A percentile compares a stretch with the other conserved stretches of the same genome.
phyloP scores from a whole-genome alignment of 1,140 invertebrate species.

The Bombus fervidus region DNA sequence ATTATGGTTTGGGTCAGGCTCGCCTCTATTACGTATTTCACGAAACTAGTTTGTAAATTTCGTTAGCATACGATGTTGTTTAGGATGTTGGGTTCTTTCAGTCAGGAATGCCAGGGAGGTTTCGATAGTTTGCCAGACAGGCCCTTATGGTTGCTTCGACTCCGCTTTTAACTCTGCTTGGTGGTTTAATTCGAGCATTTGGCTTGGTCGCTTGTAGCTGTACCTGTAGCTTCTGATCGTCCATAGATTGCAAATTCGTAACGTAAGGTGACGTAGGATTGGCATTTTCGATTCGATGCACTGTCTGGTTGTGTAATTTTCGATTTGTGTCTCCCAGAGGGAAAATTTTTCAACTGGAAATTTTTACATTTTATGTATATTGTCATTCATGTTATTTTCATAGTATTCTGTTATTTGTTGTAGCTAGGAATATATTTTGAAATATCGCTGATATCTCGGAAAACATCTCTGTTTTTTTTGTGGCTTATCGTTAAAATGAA shows the following conservation, averaged over 20 bases:
- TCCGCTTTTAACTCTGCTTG: background rate
- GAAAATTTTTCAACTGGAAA: background rate
- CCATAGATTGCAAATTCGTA: background rate
- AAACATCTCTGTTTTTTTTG: no score
- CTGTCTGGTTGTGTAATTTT: background rate
- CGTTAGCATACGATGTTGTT: background rate
- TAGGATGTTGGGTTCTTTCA: background rate
- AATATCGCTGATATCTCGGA: no score
- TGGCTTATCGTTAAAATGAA: no score
- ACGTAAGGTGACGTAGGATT: background rate
- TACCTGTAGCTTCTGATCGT: slow-evolving; percentile 32
- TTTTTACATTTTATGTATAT: background rate
- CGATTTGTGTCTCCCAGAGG: background rate
- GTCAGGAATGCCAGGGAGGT: background rate
- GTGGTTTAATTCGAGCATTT: slow-evolving; percentile 16
- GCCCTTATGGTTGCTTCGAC: background rate
- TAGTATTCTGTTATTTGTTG: no score
- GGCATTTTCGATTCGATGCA: background rate
- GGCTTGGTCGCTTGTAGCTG: background rate
- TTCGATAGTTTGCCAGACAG: background rate
- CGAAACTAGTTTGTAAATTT: background rate
- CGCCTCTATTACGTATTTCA: background rate
- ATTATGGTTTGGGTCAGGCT: no score
- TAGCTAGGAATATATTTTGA: no score
- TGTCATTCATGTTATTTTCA: no score